Percentiles rank a stretch among this genome's conserved stretches.
Evolutionary conservation across 2,888 invertebrate genomes (phyloP).

Genomic region (Drosophila sordidula): DNA sequence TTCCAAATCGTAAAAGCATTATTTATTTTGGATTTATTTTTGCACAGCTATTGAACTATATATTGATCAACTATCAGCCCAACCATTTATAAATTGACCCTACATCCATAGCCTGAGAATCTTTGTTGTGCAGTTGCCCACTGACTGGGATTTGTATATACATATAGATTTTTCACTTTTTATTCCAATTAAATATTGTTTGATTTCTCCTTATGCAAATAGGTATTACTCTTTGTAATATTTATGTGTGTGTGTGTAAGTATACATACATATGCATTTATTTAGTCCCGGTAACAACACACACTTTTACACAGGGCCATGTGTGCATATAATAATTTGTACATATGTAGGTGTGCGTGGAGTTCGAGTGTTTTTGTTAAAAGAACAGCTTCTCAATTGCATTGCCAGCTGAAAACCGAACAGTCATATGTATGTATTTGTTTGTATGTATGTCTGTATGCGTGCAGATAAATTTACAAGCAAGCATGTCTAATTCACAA

Average conservation of each 20-base stretch:
- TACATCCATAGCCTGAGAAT: too few species aligned
- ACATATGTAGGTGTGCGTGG: neutral
- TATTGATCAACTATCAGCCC: too few species aligned
- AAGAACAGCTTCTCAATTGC: slow-evolving; percentile 11
- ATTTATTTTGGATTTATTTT: too few species aligned
- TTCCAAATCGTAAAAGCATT: too few species aligned
- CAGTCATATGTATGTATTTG: slow-evolving; percentile 24
- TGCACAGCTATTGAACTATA: too few species aligned
- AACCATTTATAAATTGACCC: too few species aligned
- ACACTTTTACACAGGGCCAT: slow-evolving; percentile 11
- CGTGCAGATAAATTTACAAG: neutral
- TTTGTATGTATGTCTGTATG: slow-evolving; percentile 17
- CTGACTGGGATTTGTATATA: too few species aligned
- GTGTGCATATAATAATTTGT: slow-evolving; percentile 9
- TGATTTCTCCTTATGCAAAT: too few species aligned
- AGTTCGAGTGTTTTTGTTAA: slow-evolving; percentile 7
- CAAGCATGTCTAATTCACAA: slow-evolving; percentile 5
- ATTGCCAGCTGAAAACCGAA: slow-evolving; percentile 11
- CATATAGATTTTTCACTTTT: too few species aligned
- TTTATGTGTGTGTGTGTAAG: neutral
- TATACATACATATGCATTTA: slow-evolving; percentile 5
- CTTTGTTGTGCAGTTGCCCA: too few species aligned
- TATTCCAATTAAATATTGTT: too few species aligned
- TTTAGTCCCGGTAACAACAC: slow-evolving; percentile 14
- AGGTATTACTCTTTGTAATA: neutral